Percentiles rank a stretch among this genome's conserved stretches.
Evolutionary conservation across 2,797 vertebrate genomes (phyloP).

Genomic region (Gobionotothen gibberifrons): DNA sequence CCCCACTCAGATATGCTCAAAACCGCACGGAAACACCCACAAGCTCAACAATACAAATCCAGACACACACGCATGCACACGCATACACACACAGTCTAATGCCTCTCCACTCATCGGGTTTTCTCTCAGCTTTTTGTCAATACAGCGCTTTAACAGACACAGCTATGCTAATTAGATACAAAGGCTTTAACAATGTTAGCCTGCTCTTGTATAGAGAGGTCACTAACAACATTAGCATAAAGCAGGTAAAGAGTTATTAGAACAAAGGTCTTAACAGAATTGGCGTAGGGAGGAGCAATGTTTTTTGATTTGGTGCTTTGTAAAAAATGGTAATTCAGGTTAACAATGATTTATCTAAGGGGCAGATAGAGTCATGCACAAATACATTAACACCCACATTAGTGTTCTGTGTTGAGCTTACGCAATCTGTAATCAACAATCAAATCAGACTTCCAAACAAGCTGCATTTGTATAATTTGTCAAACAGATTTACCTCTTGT

Average conservation of each 20-base stretch:
- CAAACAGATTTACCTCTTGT: not conserved
- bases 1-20: conserved; percentile 27
- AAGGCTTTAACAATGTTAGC: conserved; percentile 42
- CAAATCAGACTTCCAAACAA: not conserved
- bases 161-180: conserved; percentile 55
- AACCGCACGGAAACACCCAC: conserved; percentile 42
- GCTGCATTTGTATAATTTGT: not conserved
- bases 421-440: not conserved
- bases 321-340: conserved; percentile 28
- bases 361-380: not conserved
- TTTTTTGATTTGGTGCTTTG: conserved; percentile 30
- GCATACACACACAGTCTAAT: conserved; percentile 28
- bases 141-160: conserved; percentile 39
- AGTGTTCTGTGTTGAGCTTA: not conserved
- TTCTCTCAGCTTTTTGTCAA: conserved; percentile 51
- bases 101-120: conserved; percentile 42
- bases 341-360: conserved; percentile 25
- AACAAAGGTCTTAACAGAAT: conserved; percentile 32
- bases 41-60: conserved; percentile 15
- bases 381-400: conserved; percentile 24
- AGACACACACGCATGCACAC: not conserved
- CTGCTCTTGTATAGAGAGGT: conserved; percentile 30
- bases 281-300: conserved; percentile 31
- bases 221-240: conserved; percentile 38
- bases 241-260: conserved; percentile 25